Base-by-base conservation (phyloP, 2,888 invertebrate genomes). In the Oscheius sp. region DNA sequence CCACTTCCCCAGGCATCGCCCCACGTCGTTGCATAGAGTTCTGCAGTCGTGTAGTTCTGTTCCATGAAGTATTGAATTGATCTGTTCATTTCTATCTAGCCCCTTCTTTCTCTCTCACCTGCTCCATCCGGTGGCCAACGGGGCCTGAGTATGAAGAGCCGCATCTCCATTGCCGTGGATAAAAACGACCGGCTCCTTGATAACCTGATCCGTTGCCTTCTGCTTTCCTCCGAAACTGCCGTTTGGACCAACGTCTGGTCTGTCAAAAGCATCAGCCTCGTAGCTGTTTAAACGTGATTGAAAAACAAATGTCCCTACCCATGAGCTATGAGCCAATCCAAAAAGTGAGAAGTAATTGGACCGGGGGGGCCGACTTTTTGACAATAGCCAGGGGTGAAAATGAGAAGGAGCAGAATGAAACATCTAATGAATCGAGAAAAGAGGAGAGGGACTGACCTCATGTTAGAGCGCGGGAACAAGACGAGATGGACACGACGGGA, bases 1-100 rank as follows among this genome's bases (percentile, higher is more conserved):
- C 78, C 78, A 72, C 77, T 77, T 14, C 78, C 80, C 80, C 78
- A 84, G 6, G 79, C 76, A 66, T 82, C 83, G 9, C 72, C 83
- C 82, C 84, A 84, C 14, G 84, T 85, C 0, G 84, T 84, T 5
- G 84, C 77, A 59, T 84, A 84, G 9, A 84, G 62, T 59, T 84
- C 84, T 9, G 83, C 80, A 56, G 75, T 66, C 2, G 81, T 82
- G 73, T 84, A 84, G 64, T 85, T 85, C 54, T 84, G 84, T 68
- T 84, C 84, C 50, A 85, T 59, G 67, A 84, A 84, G 63, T 84
- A 84, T 67, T 84, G 83, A 45, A 84, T 84, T 9, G 68, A 75
- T 28, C 59, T 38, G 32, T 3, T 14, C n/a, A n/a, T n/a, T n/a
- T n/a, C n/a, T n/a, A n/a, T n/a, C n/a, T n/a, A n/a, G n/a, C 12